Evolutionary conservation across 1,140 invertebrate species (phyloP).

Genomic region (Elysia chlorotica): DNA sequence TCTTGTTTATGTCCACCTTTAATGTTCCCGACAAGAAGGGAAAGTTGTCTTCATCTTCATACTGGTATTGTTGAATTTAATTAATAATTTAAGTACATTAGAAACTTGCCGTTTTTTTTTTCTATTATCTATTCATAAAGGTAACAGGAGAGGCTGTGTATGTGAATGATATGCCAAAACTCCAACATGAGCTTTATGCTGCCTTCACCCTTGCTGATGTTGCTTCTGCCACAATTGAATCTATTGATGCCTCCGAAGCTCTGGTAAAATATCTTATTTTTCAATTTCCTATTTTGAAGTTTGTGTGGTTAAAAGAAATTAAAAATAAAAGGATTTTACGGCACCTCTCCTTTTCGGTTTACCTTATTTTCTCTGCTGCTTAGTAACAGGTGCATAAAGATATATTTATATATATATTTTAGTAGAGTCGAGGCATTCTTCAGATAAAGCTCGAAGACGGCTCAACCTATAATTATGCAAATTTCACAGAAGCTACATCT

Average conservation of each 20-base stretch:
- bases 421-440: no score
- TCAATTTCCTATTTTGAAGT: no score
- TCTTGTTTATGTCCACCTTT: not conserved
- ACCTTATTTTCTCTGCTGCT: no score
- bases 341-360: no score
- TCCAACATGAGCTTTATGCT: slow-evolving; percentile 59
- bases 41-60: not conserved
- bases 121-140: slow-evolving; percentile 31
- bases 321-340: no score
- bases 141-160: slow-evolving; percentile 63
- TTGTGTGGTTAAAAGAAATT: no score
- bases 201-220: slow-evolving; percentile 60
- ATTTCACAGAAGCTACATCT: no score
- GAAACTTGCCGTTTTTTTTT: not conserved
- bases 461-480: no score
- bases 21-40: not conserved
- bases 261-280: no score
- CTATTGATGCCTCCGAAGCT: slow-evolving; percentile 44
- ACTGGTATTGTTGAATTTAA: not conserved
- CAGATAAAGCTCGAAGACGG: no score
- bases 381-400: no score
- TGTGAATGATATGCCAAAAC: slow-evolving; percentile 61
- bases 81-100: not conserved
- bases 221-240: slow-evolving; percentile 54
- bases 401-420: no score